Percentiles rank a stretch among this genome's conserved stretches.
phyloP scores from a whole-genome alignment of 2,888 invertebrate genomes.

The Epirrhoe tristata region DNA sequence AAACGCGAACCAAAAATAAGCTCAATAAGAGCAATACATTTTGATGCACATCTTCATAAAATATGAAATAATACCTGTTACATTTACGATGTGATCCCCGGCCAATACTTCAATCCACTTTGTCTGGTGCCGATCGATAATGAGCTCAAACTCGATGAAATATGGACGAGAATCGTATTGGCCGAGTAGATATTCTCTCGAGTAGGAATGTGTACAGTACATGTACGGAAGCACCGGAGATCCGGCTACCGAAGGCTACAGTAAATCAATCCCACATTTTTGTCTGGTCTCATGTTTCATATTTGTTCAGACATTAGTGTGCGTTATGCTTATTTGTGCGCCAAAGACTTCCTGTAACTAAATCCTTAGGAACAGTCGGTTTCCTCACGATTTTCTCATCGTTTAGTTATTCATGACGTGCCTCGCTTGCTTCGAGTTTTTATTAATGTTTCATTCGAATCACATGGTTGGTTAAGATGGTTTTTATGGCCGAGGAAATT shows the following conservation, averaged over 20 bases:
- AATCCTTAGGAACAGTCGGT: constrained; percentile 54
- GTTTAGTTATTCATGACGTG: constrained; percentile 51
- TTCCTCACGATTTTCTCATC: constrained; percentile 45
- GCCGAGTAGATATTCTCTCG: constrained; percentile 30
- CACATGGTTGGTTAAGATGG: constrained; percentile 44
- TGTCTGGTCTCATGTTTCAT: constrained; percentile 63
- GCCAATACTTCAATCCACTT: constrained; percentile 59
- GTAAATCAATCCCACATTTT: constrained; percentile 71
- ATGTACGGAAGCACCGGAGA: constrained; percentile 49
- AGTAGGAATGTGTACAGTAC: constrained; percentile 32
- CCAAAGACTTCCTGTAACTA: constrained; percentile 51
- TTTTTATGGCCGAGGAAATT: constrained; percentile 45
- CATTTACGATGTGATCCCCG: constrained; percentile 56
- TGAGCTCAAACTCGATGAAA: constrained; percentile 53
- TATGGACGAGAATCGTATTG: constrained; percentile 49
- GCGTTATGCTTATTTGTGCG: constrained; percentile 57
- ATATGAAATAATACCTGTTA: constrained; percentile 60
- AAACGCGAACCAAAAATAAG: too few species aligned
- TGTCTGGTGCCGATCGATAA: constrained; percentile 47
- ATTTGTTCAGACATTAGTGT: constrained; percentile 67
- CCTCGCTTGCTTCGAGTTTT: constrained; percentile 47
- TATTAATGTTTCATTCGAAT: constrained; percentile 48
- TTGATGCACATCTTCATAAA: constrained; percentile 52
- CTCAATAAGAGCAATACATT: constrained; percentile 46
- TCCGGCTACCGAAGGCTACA: constrained; percentile 58